Percentiles rank a stretch among this genome's conserved stretches.
These are phyloP conservation scores for Drosophila lutescens DNA, from an alignment of 2,888 invertebrate genomes.

Conservation along the genomic window DNA sequence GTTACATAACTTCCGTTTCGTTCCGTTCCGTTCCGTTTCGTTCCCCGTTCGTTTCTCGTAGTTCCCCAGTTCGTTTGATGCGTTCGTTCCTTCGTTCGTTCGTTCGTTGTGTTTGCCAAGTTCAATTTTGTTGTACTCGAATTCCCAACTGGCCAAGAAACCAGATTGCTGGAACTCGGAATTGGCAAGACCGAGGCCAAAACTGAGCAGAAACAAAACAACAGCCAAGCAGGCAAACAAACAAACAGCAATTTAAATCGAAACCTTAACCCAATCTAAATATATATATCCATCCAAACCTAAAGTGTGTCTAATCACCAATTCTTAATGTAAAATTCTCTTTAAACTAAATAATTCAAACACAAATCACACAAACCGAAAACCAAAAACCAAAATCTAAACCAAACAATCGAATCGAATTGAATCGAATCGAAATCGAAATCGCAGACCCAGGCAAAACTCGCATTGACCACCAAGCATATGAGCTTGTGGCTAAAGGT, in stretches of 20 bases:
- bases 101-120: conserved; percentile 54
- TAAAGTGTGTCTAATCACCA: conserved; percentile 42
- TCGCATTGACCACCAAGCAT: conserved; percentile 36
- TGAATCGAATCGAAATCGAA: conserved; percentile 16
- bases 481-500: conserved; percentile 45
- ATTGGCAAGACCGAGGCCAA: conserved; percentile 15
- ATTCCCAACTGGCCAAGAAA: conserved; percentile 39
- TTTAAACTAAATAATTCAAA: conserved; percentile 34
- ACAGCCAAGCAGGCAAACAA: conserved; percentile 19
- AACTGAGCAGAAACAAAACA: conserved; percentile 26
- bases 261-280: conserved; percentile 21
- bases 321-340: conserved; percentile 41
- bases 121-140: conserved; percentile 44
- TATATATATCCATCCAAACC: conserved; percentile 26
- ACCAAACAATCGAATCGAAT: conserved; percentile 33
- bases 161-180: conserved; percentile 17
- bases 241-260: conserved; percentile 21
- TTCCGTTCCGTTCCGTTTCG: conserved; percentile 29
- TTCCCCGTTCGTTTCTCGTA: conserved; percentile 55
- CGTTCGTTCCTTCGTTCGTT: conserved; percentile 56
- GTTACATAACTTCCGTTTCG: conserved; percentile 33
- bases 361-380: conserved; percentile 33
- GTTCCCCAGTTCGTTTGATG: conserved; percentile 63
- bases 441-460: conserved; percentile 33
- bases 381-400: conserved; percentile 24